Base-by-base conservation (phyloP, 2,797 vertebrate species). In the Microctenopoma steveboyesi region DNA sequence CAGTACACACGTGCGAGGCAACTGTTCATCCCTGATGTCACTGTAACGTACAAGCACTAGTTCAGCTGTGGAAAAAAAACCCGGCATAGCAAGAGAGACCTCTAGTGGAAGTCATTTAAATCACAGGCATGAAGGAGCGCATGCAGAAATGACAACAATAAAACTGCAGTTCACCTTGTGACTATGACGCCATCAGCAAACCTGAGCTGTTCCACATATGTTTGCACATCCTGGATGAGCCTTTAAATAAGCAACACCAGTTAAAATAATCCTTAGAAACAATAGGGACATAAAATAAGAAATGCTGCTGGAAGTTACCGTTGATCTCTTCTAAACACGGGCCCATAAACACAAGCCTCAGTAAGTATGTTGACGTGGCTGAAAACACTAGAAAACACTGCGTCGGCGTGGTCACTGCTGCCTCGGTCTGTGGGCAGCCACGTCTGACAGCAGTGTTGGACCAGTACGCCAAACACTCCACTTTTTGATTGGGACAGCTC, bases 241-340 rank as follows among this genome's bases (percentile, higher is more conserved):
- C 98, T 99, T 91, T 43, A 54, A 64, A 54, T 74, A 1, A 69
- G 10, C 3, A 46, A 72, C 12, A 39, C 54, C 0, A 5, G 7
- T 48, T n/a, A 1, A 68, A 54, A 56, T 0, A 39, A 0, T 2
- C 22, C 22, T 22, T 22, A 22, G 22, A 22, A 22, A 22, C 22
- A 22, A 22, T 22, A 22, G 22, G 22, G 22, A 22, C 22, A 22
- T 22, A 22, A 22, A 22, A 22, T 22, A 22, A 22, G 22, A 22
- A 22, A 54, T 9, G 37, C 22, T 16, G 64, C 6, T 3, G 4
- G 27, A 7, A 61, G 86, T 69, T 74, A 98, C 98, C 96, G 95
- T 52, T 98, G 97, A 83, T 99, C 97, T 83, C 90, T 95, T 81
- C 97, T 94, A 84, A 96, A 97, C 70, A 98, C 95, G 7, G 96